A percentile compares a stretch with the other conserved stretches of the same genome.
Conservation (phyloP, 1,140 invertebrate genomes). For the Diorhabda elongata region DNA sequence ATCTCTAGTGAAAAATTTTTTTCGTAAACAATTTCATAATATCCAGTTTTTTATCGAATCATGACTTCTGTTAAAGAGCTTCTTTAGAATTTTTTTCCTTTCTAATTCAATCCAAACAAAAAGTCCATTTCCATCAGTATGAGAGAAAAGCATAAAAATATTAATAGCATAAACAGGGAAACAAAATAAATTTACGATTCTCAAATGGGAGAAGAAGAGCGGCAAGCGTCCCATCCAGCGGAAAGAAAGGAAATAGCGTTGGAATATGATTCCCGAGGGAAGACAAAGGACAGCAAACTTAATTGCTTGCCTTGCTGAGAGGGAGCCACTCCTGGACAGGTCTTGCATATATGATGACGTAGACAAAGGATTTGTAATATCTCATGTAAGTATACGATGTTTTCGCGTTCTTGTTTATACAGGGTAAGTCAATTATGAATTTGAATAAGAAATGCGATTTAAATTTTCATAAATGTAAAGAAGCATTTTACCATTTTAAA, state of each 20-base stretch:
- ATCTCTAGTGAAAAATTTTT: too few species aligned
- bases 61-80: too few species aligned
- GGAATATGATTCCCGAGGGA: constrained; percentile 40
- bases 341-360: constrained; percentile 47
- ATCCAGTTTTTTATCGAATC: too few species aligned
- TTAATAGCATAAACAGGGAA: constrained; percentile 23
- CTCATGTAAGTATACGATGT: constrained; percentile 16
- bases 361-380: constrained; percentile 47
- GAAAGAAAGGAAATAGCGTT: constrained; percentile 23
- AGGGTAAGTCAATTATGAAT: too few species aligned
- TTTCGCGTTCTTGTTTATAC: neutral
- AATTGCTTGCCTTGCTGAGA: constrained; percentile 32
- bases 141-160: neutral
- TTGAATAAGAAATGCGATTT: too few species aligned
- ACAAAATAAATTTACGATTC: constrained; percentile 40
- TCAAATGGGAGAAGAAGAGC: constrained; percentile 28
- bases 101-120: too few species aligned
- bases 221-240: constrained; percentile 9
- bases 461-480: too few species aligned
- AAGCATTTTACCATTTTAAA: too few species aligned
- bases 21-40: too few species aligned
- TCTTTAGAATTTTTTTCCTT: too few species aligned
- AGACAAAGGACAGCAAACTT: constrained; percentile 35
- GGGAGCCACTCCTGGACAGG: constrained; percentile 37
- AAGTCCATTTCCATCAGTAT: too few species aligned